Evolutionary conservation across 35 echinoderm and acorn worm genomes (phyloP), one percentile per base, ranked within the genome.

Genomic region (Diadema setosum): DNA sequence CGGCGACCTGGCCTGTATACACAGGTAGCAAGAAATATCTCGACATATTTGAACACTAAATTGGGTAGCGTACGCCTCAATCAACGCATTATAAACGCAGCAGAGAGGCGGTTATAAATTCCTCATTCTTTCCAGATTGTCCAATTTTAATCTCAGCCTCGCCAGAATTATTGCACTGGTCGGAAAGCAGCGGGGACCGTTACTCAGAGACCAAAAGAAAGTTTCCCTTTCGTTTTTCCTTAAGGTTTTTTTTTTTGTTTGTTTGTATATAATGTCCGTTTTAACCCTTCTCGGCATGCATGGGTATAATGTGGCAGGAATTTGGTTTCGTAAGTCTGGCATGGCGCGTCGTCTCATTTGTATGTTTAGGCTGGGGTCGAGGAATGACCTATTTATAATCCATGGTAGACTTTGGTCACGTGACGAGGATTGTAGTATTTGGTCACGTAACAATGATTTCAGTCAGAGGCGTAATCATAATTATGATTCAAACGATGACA

Each of bases 11-110:
- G 73, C n/a, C 44, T 44, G 73, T 78, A 14, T 44, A 21, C 73
- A 44, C 73, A 78, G 73, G 73, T 78, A 78, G 73, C 73, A 78
- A 41, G 44, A 78, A 78, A 78, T 78, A 39, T 78, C 40, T 78
- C 24, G 39, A 44, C 73, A 78, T 78, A 78, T 78, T 78, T 78
- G 73, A 42, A 78, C 73, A 78, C 73, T 44, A 78, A 78, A 78
- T 78, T 78, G 73, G 73, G 27, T 67, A 26, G 27, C 37, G 18
- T 34, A 67, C 73, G 73, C 73, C 37, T 41, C 73, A 39, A 78
- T 78, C 73, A 78, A 42, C 73, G 37, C 44, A 44, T 78, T 78
- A 78, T 44, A 39, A 39, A 44, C 39, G 73, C 40, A 44, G 73
- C 37, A 42, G 73, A 78, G 40, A 35, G 73, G 35, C 73, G 73